A percentile compares a stretch with the other conserved stretches of the same genome.
These are phyloP conservation scores for Apis laboriosa DNA, from an alignment of 1,140 invertebrate species.

Conservation along the genomic window DNA sequence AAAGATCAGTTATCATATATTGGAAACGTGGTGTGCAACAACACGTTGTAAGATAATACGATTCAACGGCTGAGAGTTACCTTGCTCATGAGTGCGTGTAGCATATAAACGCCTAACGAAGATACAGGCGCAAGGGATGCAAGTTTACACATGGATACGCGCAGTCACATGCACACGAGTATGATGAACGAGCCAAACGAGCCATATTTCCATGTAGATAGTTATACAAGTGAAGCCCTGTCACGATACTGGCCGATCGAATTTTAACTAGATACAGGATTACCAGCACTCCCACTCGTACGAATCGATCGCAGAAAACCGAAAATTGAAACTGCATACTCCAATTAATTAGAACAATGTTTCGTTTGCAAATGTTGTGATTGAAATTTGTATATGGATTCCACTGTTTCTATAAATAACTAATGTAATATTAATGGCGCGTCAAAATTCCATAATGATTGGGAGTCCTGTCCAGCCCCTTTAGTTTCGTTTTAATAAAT, in stretches of 20 bases:
- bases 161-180: not conserved
- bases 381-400: no score
- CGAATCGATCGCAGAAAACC: not conserved
- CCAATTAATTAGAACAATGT: not conserved
- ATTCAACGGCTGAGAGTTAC: constrained; percentile 35
- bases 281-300: not conserved
- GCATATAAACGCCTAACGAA: not conserved
- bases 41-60: constrained; percentile 53
- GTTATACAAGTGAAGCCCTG: not conserved
- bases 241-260: not conserved
- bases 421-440: not conserved
- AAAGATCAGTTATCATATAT: constrained; percentile 19
- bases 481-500: constrained; percentile 1
- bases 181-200: constrained; percentile 34
- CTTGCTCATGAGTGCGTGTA: not conserved
- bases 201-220: constrained; percentile 32
- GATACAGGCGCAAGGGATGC: not conserved
- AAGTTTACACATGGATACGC: not conserved
- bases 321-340: not conserved
- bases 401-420: not conserved
- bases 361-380: not conserved
- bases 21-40: constrained; percentile 10
- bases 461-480: not conserved
- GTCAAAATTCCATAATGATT: not conserved
- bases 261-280: constrained; percentile 16